Conservation (phyloP, 2,113 vertebrate genomes). For the Kobus ellipsiprymnus region DNA sequence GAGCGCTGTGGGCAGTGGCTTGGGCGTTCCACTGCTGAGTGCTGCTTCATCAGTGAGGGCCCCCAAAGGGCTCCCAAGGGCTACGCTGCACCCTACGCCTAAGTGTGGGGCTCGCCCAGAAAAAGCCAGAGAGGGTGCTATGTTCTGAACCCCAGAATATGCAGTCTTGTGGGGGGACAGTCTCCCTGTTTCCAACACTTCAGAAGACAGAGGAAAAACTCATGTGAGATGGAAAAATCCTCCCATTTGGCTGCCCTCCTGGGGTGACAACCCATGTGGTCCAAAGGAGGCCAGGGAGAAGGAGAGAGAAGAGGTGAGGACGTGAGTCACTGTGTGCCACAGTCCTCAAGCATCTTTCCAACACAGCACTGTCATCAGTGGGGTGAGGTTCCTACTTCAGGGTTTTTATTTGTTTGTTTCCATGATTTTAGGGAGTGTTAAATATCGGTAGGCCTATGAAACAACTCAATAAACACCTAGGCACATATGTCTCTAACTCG, state of each 20-base stretch:
- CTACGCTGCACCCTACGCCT: accelerated
- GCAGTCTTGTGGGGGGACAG: accelerated
- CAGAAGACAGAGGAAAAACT: background rate
- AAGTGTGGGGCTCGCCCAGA: background rate
- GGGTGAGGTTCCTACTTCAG: background rate
- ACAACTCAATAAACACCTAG: background rate
- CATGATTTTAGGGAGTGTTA: background rate
- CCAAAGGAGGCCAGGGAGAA: background rate
- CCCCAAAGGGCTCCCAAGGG: background rate
- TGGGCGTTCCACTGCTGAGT: accelerated
- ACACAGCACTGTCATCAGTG: accelerated
- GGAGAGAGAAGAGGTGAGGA: background rate
- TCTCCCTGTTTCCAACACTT: background rate
- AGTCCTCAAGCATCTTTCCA: background rate
- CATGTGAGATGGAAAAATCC: background rate
- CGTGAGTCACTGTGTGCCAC: accelerated
- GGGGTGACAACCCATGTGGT: background rate
- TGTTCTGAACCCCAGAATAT: background rate
- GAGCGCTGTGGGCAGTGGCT: background rate
- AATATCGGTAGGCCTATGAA: background rate
- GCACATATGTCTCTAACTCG: background rate
- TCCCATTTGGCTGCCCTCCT: background rate
- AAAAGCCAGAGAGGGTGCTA: background rate
- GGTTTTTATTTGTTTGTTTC: background rate
- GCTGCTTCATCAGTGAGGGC: background rate